A percentile compares a stretch with the other conserved stretches of the same genome.
These are phyloP conservation scores for Trichacis sp. DNA, from an alignment of 2,888 invertebrate genomes.

Conservation along the genomic window DNA sequence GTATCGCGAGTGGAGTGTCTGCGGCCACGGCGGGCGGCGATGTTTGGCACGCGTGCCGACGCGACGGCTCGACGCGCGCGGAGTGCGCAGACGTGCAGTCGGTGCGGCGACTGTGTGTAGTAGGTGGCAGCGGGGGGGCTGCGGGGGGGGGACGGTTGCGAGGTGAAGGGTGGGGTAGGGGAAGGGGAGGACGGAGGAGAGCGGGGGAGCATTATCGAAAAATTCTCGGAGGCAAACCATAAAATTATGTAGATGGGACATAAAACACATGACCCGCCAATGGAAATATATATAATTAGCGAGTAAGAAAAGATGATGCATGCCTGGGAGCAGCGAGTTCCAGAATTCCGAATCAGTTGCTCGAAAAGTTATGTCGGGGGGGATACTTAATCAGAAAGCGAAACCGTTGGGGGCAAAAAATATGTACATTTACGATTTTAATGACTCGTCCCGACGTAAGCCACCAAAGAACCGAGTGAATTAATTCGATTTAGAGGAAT, in stretches of 20 bases:
- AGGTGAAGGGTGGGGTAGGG: no score
- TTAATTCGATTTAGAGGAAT: slow-evolving; percentile 41
- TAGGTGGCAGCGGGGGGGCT: no score
- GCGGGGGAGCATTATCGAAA: not conserved
- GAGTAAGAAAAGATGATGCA: slow-evolving; percentile 24
- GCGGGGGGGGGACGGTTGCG: no score
- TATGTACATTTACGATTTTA: slow-evolving; percentile 40
- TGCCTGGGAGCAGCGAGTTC: slow-evolving; percentile 29
- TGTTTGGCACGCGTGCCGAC: no score
- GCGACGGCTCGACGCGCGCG: no score
- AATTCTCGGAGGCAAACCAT: not conserved
- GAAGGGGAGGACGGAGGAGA: no score
- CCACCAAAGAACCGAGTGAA: slow-evolving; percentile 35
- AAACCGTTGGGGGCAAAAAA: slow-evolving; percentile 22
- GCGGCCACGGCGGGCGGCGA: no score
- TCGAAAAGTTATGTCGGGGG: slow-evolving; percentile 16
- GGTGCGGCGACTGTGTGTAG: no score
- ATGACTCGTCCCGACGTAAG: slow-evolving; percentile 35
- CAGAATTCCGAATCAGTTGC: slow-evolving; percentile 34
- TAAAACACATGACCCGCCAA: not conserved
- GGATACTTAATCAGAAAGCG: slow-evolving; percentile 8
- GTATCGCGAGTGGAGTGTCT: no score
- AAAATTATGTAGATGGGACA: not conserved
- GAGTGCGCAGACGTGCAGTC: no score
- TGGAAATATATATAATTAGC: not conserved